These are phyloP conservation scores for Gavia stellata DNA, from an alignment of 2,113 vertebrate genomes.

Conservation along the genomic window DNA sequence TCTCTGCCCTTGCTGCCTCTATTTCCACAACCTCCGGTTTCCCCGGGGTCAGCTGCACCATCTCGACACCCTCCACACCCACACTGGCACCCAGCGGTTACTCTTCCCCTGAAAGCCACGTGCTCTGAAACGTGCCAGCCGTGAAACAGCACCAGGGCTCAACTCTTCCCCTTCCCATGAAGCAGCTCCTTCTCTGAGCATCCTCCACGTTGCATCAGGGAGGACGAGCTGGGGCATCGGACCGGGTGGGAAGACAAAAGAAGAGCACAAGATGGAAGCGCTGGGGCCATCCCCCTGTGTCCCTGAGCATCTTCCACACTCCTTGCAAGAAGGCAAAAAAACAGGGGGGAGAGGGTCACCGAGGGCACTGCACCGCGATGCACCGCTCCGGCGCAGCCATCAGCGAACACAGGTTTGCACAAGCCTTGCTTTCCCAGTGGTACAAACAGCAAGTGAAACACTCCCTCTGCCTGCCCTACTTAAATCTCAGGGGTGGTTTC, in stretches of 20 bases:
- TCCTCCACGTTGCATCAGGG: accelerated
- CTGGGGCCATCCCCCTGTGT: neutral
- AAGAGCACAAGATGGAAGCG: accelerated
- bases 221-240: accelerated
- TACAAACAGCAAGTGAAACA: accelerated
- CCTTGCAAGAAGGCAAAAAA: neutral
- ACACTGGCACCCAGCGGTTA: neutral
- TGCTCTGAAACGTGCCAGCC: neutral
- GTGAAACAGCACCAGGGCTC: neutral
- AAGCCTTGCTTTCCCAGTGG: neutral
- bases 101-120: neutral
- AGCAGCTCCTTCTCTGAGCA: neutral
- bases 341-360: accelerated
- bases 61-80: neutral
- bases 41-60: neutral
- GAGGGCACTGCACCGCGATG: accelerated
- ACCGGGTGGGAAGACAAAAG: neutral
- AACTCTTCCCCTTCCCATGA: neutral
- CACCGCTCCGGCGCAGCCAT: neutral
- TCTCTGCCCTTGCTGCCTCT: neutral
- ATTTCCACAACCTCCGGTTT: neutral
- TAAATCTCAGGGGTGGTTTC: neutral
- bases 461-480: neutral
- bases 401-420: accelerated
- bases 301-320: neutral